Evolutionary conservation across 2,888 invertebrate species (phyloP), one percentile per base, ranked within the genome.

Genomic region (Andrena trimmerana): DNA sequence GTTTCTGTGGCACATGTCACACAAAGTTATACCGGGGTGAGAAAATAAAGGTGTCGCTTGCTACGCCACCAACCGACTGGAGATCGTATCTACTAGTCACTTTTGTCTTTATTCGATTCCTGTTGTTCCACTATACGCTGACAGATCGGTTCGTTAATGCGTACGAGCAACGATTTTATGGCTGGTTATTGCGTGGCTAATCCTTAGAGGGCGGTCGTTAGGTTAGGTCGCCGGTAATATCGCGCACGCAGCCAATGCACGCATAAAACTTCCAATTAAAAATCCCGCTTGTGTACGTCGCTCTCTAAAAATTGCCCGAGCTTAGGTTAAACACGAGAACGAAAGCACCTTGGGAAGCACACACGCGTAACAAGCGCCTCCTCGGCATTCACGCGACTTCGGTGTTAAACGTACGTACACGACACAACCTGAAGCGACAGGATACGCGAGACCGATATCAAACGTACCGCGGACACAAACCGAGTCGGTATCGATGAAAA

Each of bases 1-100:
- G 83, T 87, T 79, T 83, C 80, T 79, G 87, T 89, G 83, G 90
- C 90, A 91, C 91, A 91, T 91, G 86, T 90, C 90, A 90, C 90
- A 89, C 85, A 87, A 85, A 89, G 83, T 60, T 73, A 71, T 68
- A 78, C n/a, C 16, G 60, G 24, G 29, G 42, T 29, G 54, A 5
- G 52, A 33, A 66, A 80, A 36, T 27, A 57, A 62, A 75, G 60
- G 52, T 27, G 54, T 63, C 16, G 62, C 54, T 20, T 69, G 13
- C n/a, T 66, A 29, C n/a, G 24, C 54, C 33, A 36, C 16, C 48
- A 42, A 70, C 69, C 57, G 59, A 63, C 70, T 20, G 13, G 36
- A 33, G 27, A 27, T n/a, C 29, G 42, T 70, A 57, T 33, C 69
- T 27, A 76, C 77, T 31, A 78, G 69, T 71, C 75, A 79, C 82